phyloP scores from a whole-genome alignment of 2,797 vertebrate genomes.

The Thripadectes ignobilis region DNA sequence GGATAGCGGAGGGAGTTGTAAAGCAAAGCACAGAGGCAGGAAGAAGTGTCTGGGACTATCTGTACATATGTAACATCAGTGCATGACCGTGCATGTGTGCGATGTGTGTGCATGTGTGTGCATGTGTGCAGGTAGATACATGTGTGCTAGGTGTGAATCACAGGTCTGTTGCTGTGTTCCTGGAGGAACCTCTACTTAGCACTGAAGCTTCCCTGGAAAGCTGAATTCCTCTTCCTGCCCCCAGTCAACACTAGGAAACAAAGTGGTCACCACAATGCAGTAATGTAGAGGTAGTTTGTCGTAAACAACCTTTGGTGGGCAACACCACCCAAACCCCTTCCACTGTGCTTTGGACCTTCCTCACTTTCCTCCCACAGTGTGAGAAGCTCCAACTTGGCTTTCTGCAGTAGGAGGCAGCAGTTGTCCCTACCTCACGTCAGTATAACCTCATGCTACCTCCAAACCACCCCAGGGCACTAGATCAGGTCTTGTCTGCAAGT shows the following conservation, averaged over 20 bases:
- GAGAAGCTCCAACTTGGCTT: background rate
- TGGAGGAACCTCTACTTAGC: background rate
- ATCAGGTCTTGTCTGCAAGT: background rate
- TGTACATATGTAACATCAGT: background rate
- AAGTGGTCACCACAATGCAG: background rate
- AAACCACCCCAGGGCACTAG: background rate
- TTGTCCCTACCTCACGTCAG: background rate
- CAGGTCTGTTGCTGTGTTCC: background rate
- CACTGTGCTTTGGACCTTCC: background rate
- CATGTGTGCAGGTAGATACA: accelerated
- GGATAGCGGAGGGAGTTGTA: background rate
- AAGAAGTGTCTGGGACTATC: background rate
- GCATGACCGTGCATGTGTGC: background rate
- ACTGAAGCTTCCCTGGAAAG: background rate
- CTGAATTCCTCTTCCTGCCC: background rate
- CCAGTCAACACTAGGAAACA: background rate
- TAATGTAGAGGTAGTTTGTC: accelerated
- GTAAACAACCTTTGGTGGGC: background rate
- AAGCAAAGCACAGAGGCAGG: background rate
- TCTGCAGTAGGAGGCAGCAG: background rate
- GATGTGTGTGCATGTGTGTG: too few relatives aligned
- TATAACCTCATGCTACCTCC: background rate
- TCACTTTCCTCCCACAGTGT: background rate
- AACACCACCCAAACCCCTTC: background rate
- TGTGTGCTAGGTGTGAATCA: background rate